Evolutionary conservation across 1,140 invertebrate genomes (phyloP), one percentile per base, ranked within the genome.

Genomic region (Drusus annulatus): DNA sequence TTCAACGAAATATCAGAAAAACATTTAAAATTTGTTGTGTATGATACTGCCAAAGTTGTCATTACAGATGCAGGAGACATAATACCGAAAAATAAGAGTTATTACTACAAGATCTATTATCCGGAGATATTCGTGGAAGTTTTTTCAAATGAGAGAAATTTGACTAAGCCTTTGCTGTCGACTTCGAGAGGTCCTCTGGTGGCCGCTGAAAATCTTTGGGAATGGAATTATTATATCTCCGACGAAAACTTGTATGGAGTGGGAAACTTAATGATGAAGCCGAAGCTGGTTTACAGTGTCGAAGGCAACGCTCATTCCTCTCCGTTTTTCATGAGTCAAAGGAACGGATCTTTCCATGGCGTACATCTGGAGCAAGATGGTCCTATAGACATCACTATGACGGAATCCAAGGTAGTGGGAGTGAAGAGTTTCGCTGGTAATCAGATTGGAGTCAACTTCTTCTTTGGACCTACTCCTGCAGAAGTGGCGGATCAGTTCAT

Each of bases 151-250:
- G 73, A 76, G 45, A 19, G 17, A 3, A 79, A 78, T 19, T 71
- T 68, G 45, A 60, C 75, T 1, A 80, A 73, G 50, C 82, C 82
- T 21, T 58, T 90, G 5, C 80, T 90, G 2, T 86, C 86, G 7
- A 88, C 89, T 8, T 79, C 85, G 1, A 84, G 84, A 68, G 88
- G 87, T 10, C 87, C 89, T 4, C 54, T 88, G 0, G 89, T 90
- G 21, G 84, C 63, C 23, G 87, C 86, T n/a, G 84, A 89, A 36
- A 82, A 84, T 17, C 89, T 87, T 75, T 89, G 87, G 87, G 88
- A 90, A 84, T 88, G 86, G 86, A 86, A 85, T 6, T 81, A 90
- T 8, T 83, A 87, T 51, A 45, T 90, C 10, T 83, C 80, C 1
- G 80, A 80, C 52, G 78, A 85, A 10, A 73, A 80, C 10, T 50